phyloP scores from a whole-genome alignment of 2,888 invertebrate genomes.

The Poecilus cupreus region DNA sequence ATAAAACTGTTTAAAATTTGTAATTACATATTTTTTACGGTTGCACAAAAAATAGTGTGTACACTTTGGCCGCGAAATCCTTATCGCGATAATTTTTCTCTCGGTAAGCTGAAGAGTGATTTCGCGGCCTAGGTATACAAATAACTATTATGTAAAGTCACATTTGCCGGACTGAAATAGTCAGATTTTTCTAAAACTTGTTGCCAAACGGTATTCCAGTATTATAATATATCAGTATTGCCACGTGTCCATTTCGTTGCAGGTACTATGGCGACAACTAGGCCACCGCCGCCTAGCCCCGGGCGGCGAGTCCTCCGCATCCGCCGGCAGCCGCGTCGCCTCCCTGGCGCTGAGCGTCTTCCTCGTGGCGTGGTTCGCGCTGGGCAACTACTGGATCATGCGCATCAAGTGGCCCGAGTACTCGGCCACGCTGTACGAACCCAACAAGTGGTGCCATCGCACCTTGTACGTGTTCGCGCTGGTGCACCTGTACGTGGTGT shows the following conservation, averaged over 20 bases:
- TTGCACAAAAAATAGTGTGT: too few species aligned
- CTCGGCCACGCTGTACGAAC: conserved; percentile 82
- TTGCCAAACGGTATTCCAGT: too few species aligned
- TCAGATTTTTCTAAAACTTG: too few species aligned
- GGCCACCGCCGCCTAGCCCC: conserved; percentile 74
- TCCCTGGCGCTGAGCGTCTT: conserved; percentile 82
- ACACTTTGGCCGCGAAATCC: too few species aligned
- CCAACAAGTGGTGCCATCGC: conserved; percentile 86
- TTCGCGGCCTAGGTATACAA: too few species aligned
- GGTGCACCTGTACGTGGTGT: conserved; percentile 83
- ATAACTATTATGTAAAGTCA: too few species aligned
- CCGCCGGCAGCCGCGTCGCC: conserved; percentile 78
- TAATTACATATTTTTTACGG: too few species aligned
- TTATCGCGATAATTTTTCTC: too few species aligned
- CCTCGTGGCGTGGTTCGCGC: conserved; percentile 83
- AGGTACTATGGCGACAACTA: conserved; percentile 78
- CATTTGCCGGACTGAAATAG: too few species aligned
- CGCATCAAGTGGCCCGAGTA: conserved; percentile 86
- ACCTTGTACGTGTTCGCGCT: conserved; percentile 86
- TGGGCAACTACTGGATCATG: conserved; percentile 88
- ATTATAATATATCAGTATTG: background rate
- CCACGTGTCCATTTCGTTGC: background rate
- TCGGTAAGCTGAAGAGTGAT: too few species aligned
- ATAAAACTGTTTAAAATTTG: too few species aligned
- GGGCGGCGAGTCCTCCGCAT: conserved; percentile 71